Evolutionary conservation across 2,797 vertebrate species (phyloP), one percentile per base, ranked within the genome.

Genomic region (Gallinago solitaria): DNA sequence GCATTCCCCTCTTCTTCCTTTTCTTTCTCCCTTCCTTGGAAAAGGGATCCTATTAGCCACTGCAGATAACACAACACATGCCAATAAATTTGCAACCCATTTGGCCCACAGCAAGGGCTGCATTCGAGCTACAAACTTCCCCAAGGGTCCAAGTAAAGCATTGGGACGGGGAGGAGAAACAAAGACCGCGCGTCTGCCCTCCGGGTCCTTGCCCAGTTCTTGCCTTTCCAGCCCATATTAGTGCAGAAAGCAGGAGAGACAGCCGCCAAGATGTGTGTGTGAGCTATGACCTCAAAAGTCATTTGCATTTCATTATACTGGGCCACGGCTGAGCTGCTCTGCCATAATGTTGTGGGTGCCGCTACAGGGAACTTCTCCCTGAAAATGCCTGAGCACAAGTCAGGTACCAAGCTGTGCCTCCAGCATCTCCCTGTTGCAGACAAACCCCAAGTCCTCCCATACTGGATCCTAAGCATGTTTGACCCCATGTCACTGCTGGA

Each of bases 71-170:
- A 83, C 60, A 92, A 88, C 71, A 41, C 78, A 59, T 81, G 89
- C 68, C 92, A 88, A 56, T 88, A 73, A 79, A 88, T 96, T 96
- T 94, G 94, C 91, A 94, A 90, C 73, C 82, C 89, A 87, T 95
- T 94, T 95, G 80, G 76, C 91, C 93, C 50, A 71, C 30, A 81
- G 57, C 0, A 0, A 89, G 16, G 18, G 21, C 69, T 88, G 79
- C 27, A 3, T 86, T 93, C 0, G 0, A 89, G 57, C 84, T 81
- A 75, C 75, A 59, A 3, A 78, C 53, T 75, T 91, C 69, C 69
- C 79, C 76, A 83, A 78, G 65, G 39, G 64, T 75, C 61, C 53
- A 81, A 94, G 50, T 50, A 57, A 90, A 94, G 71, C 53, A 39
- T 39, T 1, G 3, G 54, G 53, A 57, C 57, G 65, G 20, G 24